Evolutionary conservation across 2,888 invertebrate genomes (phyloP).

Genomic region (Piscicola geometra): DNA sequence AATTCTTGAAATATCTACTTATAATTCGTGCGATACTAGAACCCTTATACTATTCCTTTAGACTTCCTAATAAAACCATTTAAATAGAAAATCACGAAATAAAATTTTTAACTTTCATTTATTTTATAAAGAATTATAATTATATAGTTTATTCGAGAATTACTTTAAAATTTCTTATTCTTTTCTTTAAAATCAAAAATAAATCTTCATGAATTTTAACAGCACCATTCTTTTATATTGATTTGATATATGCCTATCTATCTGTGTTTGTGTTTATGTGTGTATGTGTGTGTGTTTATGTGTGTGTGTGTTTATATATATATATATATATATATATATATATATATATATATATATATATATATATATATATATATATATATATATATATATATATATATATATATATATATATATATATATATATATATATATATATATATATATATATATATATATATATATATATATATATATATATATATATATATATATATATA

Average conservation of each 20-base stretch:
- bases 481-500: conserved; percentile 8
- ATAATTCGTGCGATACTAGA: too few relatives aligned
- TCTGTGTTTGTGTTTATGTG: not conserved
- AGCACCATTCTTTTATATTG: too few relatives aligned
- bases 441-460: conserved; percentile 7
- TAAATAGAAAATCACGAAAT: too few relatives aligned
- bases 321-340: conserved; percentile 9
- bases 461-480: conserved; percentile 3
- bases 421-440: conserved; percentile 9
- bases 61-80: too few relatives aligned
- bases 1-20: too few relatives aligned
- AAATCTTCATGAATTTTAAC: too few relatives aligned
- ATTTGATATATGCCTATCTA: not conserved
- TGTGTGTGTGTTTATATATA: not conserved
- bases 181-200: not conserved
- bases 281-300: not conserved
- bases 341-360: conserved; percentile 17
- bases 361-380: conserved; percentile 24
- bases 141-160: too few relatives aligned
- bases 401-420: not conserved
- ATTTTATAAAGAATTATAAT: too few relatives aligned
- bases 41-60: too few relatives aligned
- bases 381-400: conserved; percentile 28
- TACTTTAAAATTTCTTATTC: not conserved
- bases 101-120: too few relatives aligned